Evolutionary conservation across 2,888 invertebrate genomes (phyloP).

Genomic region (Microplitis manilae): DNA sequence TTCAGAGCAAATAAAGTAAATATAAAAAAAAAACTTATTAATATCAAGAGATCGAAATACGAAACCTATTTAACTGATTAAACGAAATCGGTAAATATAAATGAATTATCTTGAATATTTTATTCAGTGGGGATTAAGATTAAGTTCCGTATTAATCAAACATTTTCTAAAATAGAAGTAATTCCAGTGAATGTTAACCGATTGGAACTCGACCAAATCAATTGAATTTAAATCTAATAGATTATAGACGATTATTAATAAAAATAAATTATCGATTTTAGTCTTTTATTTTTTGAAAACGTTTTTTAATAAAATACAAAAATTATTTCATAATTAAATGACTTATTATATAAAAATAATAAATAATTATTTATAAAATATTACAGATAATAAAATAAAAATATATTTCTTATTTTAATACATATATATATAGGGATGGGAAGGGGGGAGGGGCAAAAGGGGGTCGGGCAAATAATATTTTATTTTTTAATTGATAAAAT

Average conservation of each 20-base stretch:
- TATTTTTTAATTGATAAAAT: too few relatives aligned
- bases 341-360: too few relatives aligned
- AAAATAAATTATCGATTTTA: neutral
- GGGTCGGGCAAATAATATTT: too few relatives aligned
- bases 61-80: neutral
- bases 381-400: too few relatives aligned
- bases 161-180: neutral
- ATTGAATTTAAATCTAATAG: neutral
- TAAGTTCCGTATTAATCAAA: neutral
- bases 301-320: neutral
- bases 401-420: too few relatives aligned
- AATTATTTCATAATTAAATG: too few relatives aligned
- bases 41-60: neutral
- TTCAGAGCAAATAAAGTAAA: neutral
- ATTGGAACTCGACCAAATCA: neutral
- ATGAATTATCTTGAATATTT: neutral
- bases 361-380: too few relatives aligned
- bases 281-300: neutral
- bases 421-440: too few relatives aligned
- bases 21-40: neutral
- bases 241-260: neutral
- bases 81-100: neutral
- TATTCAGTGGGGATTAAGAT: neutral
- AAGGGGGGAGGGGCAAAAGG: too few relatives aligned
- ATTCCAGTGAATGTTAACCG: neutral